These are phyloP conservation scores for Papilio helenus DNA, from an alignment of 1,140 invertebrate genomes.

Conservation along the genomic window DNA sequence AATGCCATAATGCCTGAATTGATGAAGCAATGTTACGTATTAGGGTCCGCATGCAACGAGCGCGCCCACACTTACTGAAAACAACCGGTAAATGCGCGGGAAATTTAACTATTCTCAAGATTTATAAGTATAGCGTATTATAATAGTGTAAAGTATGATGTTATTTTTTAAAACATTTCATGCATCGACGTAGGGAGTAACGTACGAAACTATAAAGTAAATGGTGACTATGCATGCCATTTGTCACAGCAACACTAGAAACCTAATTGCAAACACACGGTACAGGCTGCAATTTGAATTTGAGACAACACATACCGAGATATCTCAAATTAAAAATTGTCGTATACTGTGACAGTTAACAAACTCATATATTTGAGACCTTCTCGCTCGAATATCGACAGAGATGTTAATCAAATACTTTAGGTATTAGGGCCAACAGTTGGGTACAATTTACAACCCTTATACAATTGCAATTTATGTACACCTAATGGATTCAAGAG, in stretches of 20 bases:
- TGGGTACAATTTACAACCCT: no score
- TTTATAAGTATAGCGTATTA: background rate
- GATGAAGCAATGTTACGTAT: conserved; percentile 65
- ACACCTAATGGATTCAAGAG: background rate
- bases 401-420: background rate
- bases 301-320: no score
- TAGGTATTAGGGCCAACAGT: background rate
- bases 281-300: no score
- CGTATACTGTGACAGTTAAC: no score
- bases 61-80: conserved; percentile 27
- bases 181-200: no score
- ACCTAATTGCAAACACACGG: no score
- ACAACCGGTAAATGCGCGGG: conserved; percentile 27
- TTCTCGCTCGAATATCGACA: background rate
- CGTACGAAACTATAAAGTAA: no score
- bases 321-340: no score
- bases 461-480: background rate
- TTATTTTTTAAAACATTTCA: background rate
- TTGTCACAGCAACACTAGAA: no score
- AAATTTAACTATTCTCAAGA: conserved; percentile 16
- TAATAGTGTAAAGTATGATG: background rate
- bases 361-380: background rate
- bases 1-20: conserved; percentile 62
- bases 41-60: conserved; percentile 39
- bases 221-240: no score